phyloP scores from a whole-genome alignment of 92 coral and sea anemone species.

The Galaxea fascicularis region DNA sequence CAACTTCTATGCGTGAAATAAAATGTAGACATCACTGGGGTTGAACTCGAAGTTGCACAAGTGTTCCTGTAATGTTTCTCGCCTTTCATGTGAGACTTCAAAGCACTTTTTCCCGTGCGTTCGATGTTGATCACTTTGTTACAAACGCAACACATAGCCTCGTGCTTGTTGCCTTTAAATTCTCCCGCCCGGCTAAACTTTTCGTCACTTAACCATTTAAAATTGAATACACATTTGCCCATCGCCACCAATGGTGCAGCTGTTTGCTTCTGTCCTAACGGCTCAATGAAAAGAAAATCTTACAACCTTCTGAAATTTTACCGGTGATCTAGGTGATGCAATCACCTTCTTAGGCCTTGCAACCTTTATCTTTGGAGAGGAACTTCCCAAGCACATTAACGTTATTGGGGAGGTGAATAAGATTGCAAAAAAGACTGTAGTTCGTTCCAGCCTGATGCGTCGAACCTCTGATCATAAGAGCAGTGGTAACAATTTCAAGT shows the following conservation, averaged over 20 bases:
- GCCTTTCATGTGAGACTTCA: slow-evolving; percentile 51
- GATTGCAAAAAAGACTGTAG: neutral
- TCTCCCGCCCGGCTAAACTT: slow-evolving; percentile 59
- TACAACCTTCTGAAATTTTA: no score
- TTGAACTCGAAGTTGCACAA: slow-evolving; percentile 13
- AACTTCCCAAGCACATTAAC: no score
- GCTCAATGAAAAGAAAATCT: no score
- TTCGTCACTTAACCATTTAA: slow-evolving; percentile 17
- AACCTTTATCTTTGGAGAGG: no score
- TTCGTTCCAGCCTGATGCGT: neutral
- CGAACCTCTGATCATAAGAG: neutral
- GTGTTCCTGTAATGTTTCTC: slow-evolving; percentile 40
- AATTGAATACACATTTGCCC: slow-evolving; percentile 44
- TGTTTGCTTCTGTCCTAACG: no score
- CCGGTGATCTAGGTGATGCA: no score
- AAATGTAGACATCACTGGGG: slow-evolving; percentile 31
- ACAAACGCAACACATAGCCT: slow-evolving; percentile 61
- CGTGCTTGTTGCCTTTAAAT: slow-evolving; percentile 46
- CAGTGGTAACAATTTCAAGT: slow-evolving; percentile 20
- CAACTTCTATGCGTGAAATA: neutral
- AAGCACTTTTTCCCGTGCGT: slow-evolving; percentile 51
- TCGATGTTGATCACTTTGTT: slow-evolving; percentile 65
- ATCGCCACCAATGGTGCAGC: neutral
- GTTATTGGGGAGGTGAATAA: no score
- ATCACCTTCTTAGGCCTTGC: no score